Percentiles rank a stretch among this genome's conserved stretches.
Evolutionary conservation across 2,888 invertebrate species (phyloP).

Genomic region (Tiliacea citrago): DNA sequence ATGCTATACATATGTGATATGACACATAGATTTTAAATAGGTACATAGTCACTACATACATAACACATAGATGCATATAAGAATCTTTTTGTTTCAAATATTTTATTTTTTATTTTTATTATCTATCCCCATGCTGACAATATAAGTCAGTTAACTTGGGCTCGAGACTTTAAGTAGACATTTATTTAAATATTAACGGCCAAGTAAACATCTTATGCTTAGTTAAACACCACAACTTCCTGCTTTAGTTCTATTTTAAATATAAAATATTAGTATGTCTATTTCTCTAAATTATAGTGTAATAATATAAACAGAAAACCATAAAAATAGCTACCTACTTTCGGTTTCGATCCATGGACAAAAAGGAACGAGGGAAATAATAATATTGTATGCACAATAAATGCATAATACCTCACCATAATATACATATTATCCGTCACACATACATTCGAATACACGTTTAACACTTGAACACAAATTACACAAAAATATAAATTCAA

Average conservation of each 20-base stretch:
- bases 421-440: slow-evolving; percentile 62
- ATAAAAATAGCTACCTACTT: slow-evolving; percentile 42
- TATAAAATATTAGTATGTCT: slow-evolving; percentile 33
- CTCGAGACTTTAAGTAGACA: slow-evolving; percentile 54
- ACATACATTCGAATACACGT: slow-evolving; percentile 63
- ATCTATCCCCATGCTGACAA: slow-evolving; percentile 50
- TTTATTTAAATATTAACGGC: slow-evolving; percentile 56
- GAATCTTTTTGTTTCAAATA: slow-evolving; percentile 54
- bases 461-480: slow-evolving; percentile 63
- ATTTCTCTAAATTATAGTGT: slow-evolving; percentile 30
- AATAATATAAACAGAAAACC: slow-evolving; percentile 38
- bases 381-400: slow-evolving; percentile 60
- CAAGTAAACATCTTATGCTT: slow-evolving; percentile 52
- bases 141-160: slow-evolving; percentile 54
- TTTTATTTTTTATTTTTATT: slow-evolving; percentile 38
- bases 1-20: slow-evolving; percentile 61
- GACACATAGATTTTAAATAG: slow-evolving; percentile 60
- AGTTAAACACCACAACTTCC: slow-evolving; percentile 44
- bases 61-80: slow-evolving; percentile 56
- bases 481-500: slow-evolving; percentile 66
- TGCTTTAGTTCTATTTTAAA: slow-evolving; percentile 34
- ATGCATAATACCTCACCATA: slow-evolving; percentile 55
- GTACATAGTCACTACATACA: slow-evolving; percentile 58
- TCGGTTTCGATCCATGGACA: slow-evolving; percentile 28
- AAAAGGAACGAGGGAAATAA: slow-evolving; percentile 50